Conservation (phyloP, 2,888 invertebrate species). For the Leptothorax acervorum region DNA sequence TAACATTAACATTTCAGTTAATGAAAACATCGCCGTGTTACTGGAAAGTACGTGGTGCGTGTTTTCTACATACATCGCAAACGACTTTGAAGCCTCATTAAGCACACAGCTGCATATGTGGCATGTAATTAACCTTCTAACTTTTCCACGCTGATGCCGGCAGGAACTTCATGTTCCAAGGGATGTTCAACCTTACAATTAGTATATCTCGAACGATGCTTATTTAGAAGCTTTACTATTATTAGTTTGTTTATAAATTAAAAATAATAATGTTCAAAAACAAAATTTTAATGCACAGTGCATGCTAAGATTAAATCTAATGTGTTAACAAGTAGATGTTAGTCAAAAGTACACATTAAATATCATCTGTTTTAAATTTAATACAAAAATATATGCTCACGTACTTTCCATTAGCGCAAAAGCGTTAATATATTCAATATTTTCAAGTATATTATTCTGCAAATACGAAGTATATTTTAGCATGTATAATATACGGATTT, state of each 20-base stretch:
- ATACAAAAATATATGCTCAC: not conserved
- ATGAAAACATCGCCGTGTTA: constrained; percentile 10
- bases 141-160: constrained; percentile 22
- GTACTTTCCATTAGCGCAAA: constrained; percentile 1
- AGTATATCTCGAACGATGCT: not conserved
- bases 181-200: constrained; percentile 5
- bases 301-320: not conserved
- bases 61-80: not conserved
- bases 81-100: constrained; percentile 46
- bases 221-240: not conserved
- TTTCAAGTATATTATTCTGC: not conserved
- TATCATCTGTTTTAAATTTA: not conserved
- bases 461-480: not conserved
- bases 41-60: constrained; percentile 12
- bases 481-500: not conserved
- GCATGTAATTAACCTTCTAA: constrained; percentile 42
- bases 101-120: constrained; percentile 26
- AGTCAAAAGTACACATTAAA: not conserved
- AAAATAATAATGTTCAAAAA: not conserved
- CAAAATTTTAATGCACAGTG: not conserved
- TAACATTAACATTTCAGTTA: constrained; percentile 3
- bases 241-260: not conserved
- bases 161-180: not conserved
- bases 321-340: not conserved
- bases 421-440: not conserved